These are phyloP conservation scores for Timema cristinae DNA, from an alignment of 2,888 invertebrate genomes.

Conservation along the genomic window DNA sequence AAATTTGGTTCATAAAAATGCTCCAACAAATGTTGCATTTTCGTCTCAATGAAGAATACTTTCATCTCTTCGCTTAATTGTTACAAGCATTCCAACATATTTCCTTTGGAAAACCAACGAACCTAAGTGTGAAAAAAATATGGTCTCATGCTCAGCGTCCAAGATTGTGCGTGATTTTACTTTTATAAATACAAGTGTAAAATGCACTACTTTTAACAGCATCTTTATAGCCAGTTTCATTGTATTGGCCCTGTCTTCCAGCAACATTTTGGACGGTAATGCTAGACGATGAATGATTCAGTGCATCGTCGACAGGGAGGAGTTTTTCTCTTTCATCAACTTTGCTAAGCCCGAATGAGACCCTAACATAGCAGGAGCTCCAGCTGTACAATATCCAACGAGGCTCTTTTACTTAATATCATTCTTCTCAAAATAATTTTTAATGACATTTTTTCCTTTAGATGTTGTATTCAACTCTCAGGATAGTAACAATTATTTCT, in stretches of 20 bases:
- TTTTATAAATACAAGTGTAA: too few relatives aligned
- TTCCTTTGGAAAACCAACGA: too few relatives aligned
- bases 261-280: too few relatives aligned
- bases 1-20: too few relatives aligned
- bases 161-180: too few relatives aligned
- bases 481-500: neutral
- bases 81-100: too few relatives aligned
- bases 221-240: neutral
- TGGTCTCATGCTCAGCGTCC: too few relatives aligned
- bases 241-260: neutral
- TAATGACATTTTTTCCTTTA: conserved; percentile 8
- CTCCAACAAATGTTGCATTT: too few relatives aligned
- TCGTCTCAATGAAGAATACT: too few relatives aligned
- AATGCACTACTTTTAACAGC: too few relatives aligned
- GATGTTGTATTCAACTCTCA: conserved; percentile 3
- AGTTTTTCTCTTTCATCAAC: neutral
- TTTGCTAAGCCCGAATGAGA: neutral
- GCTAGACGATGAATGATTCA: neutral
- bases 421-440: neutral
- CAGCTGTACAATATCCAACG: neutral
- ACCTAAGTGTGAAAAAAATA: too few relatives aligned
- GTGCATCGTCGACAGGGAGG: neutral
- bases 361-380: neutral
- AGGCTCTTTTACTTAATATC: neutral
- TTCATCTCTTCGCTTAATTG: too few relatives aligned